A percentile compares a stretch with the other conserved stretches of the same genome.
phyloP scores from a whole-genome alignment of 2,113 vertebrate genomes.

The Astatoreochromis straeleni region DNA sequence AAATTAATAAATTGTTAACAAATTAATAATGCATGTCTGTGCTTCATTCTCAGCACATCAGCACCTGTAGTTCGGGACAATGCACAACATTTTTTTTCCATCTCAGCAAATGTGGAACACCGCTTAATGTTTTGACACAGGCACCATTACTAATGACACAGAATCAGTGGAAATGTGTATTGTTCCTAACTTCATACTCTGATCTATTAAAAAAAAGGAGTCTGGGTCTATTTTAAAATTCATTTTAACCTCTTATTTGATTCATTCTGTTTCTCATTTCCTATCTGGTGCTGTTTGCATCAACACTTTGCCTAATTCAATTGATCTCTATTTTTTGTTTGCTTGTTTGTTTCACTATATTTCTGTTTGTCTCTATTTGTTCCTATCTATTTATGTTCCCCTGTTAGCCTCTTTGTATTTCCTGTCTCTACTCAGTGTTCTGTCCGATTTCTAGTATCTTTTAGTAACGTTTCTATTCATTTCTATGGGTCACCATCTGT shows the following conservation, averaged over 20 bases:
- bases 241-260: not conserved
- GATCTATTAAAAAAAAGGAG: not conserved
- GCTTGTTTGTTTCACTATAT: not conserved
- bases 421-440: slow-evolving; percentile 50
- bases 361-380: slow-evolving; percentile 19
- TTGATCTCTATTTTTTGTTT: not conserved
- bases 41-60: not conserved
- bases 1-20: not conserved
- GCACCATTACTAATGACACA: not conserved
- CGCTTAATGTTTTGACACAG: not conserved
- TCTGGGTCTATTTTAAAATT: not conserved
- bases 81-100: not conserved
- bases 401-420: slow-evolving; percentile 23
- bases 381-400: slow-evolving; percentile 10
- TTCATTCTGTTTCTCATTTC: slow-evolving; percentile 4
- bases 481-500: slow-evolving; percentile 27
- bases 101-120: not conserved
- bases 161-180: not conserved
- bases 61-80: not conserved
- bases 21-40: not conserved
- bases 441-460: not conserved
- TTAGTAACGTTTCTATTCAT: slow-evolving; percentile 25
- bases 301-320: not conserved
- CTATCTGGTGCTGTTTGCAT: not conserved
- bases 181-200: not conserved